phyloP scores from a whole-genome alignment of 2,797 vertebrate genomes.

The Carapus acus region DNA sequence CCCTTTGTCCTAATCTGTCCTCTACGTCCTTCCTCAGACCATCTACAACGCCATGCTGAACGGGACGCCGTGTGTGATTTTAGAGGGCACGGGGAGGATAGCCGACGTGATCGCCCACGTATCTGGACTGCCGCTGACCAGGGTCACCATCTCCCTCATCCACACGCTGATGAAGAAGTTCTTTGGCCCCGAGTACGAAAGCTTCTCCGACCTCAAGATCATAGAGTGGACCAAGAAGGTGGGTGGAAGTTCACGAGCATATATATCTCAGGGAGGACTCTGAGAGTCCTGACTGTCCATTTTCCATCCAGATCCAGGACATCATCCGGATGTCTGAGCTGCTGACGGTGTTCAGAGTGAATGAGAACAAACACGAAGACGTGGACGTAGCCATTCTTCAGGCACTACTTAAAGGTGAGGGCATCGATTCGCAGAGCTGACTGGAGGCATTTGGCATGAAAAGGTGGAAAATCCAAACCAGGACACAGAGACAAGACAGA shows the following conservation, averaged over 20 bases:
- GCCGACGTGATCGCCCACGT: conserved; percentile 89
- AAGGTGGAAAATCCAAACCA: not conserved
- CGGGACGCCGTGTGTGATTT: conserved; percentile 84
- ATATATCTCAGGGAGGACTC: conserved; percentile 1
- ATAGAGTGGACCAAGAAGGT: conserved; percentile 88
- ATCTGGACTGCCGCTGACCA: conserved; percentile 67
- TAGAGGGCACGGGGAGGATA: conserved; percentile 90
- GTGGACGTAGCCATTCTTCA: conserved; percentile 93
- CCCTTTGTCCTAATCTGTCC: not conserved
- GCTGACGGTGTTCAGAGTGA: conserved; percentile 85
- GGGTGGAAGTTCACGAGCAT: not conserved
- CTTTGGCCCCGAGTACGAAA: conserved; percentile 76
- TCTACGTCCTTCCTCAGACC: conserved; percentile 70
- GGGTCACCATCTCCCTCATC: conserved; percentile 77
- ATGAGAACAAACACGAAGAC: conserved; percentile 78
- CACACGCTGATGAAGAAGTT: conserved; percentile 75
- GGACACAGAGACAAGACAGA: conserved; percentile 4
- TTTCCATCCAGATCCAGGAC: conserved; percentile 83
- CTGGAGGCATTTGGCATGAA: not conserved
- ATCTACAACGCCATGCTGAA: conserved; percentile 87
- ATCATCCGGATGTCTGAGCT: conserved; percentile 81
- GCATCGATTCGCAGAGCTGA: not conserved
- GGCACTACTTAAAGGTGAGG: conserved; percentile 89
- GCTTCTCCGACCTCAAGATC: conserved; percentile 70
- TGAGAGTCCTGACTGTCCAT: not conserved